These are phyloP conservation scores for Dicerorhinus sumatrensis DNA, from an alignment of 2,113 vertebrate species.

Conservation along the genomic window DNA sequence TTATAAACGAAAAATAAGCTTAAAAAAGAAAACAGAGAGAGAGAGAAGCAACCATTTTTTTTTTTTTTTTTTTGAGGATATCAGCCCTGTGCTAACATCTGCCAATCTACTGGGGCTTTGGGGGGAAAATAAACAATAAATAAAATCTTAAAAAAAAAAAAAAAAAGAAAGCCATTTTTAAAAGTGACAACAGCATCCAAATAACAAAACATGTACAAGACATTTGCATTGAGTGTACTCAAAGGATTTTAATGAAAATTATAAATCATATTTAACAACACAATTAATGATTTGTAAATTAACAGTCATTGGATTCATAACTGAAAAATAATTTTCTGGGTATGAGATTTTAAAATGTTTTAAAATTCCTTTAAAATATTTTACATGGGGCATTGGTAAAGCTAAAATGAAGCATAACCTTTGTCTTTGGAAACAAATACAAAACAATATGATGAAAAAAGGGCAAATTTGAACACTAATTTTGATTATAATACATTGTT, in stretches of 20 bases:
- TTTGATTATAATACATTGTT: not conserved
- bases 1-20: not conserved
- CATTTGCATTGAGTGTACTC: not conserved
- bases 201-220: not conserved
- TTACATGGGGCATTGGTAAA: not conserved
- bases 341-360: not conserved
- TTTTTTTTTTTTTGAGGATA: no score
- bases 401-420: not conserved
- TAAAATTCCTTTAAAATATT: not conserved
- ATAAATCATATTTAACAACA: not conserved
- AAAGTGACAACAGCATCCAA: not conserved
- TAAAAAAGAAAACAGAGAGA: not conserved
- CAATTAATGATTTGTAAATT: not conserved
- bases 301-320: not conserved
- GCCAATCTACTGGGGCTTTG: no score
- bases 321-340: not conserved
- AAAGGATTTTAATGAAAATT: not conserved
- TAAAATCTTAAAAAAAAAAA: no score
- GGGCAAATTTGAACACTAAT: not conserved
- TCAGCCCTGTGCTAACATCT: no score
- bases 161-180: not conserved
- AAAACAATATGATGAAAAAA: not conserved
- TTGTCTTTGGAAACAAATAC: not conserved
- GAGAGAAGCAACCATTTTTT: rapidly evolving
- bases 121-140: no score